phyloP scores from a whole-genome alignment of 2,888 invertebrate species.

The Clivina fossor region DNA sequence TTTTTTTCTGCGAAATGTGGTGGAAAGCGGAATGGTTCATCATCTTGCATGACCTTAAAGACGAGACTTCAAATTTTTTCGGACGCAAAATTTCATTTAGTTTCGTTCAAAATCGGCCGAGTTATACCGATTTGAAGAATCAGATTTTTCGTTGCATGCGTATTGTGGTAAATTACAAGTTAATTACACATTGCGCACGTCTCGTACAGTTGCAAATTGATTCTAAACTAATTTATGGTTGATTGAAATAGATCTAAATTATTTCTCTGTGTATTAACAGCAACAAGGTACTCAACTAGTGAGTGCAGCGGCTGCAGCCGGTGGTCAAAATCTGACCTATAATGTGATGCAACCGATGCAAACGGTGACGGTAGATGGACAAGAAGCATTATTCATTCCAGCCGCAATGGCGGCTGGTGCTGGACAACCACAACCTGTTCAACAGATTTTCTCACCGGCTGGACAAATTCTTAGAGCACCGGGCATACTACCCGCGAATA shows the following conservation, averaged over 20 bases:
- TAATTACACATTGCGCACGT: too few species aligned
- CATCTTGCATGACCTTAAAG: too few species aligned
- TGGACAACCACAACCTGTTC: conserved; percentile 57
- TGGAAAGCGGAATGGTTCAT: too few species aligned
- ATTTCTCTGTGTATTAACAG: conserved; percentile 10
- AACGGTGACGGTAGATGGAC: conserved; percentile 89
- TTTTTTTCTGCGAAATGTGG: too few species aligned
- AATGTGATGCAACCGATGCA: conserved; percentile 80
- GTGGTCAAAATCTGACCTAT: conserved; percentile 54
- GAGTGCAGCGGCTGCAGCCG: conserved; percentile 53
- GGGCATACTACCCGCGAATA: conserved; percentile 65
- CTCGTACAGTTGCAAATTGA: too few species aligned
- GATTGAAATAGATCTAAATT: too few species aligned
- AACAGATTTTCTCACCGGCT: conserved; percentile 58
- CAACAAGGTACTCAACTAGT: conserved; percentile 55
- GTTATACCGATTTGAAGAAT: too few species aligned
- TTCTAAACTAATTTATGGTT: neutral
- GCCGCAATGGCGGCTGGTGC: conserved; percentile 64
- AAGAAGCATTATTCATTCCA: conserved; percentile 90
- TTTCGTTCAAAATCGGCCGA: too few species aligned
- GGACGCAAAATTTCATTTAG: too few species aligned
- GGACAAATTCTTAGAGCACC: conserved; percentile 80
- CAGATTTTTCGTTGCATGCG: too few species aligned
- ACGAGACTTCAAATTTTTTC: too few species aligned
- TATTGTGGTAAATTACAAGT: too few species aligned